Conservation (phyloP, 2,888 invertebrate species). For the Nematopogon swammerdamellus region DNA sequence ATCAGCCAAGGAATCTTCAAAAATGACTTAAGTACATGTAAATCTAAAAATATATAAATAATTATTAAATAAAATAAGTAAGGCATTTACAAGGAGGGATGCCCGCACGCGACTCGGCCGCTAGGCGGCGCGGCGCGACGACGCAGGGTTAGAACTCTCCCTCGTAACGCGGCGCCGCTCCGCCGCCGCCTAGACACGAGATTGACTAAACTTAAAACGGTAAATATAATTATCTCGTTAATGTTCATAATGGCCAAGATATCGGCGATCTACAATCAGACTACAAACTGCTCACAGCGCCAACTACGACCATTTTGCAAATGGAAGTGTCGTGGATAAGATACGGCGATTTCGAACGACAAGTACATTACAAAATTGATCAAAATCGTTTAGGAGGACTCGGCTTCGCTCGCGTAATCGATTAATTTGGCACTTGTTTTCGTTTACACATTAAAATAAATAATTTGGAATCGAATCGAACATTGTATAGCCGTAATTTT, state of each 20-base stretch:
- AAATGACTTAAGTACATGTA: constrained; percentile 57
- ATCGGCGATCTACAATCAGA: constrained; percentile 46
- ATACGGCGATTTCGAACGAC: neutral
- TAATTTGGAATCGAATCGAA: neutral
- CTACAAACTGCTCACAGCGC: neutral
- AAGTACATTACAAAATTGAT: too few relatives aligned
- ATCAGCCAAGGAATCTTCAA: constrained; percentile 53
- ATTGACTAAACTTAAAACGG: constrained; percentile 55
- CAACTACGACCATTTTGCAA: neutral
- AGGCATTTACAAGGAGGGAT: constrained; percentile 55
- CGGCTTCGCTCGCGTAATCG: neutral
- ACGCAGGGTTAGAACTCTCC: too few relatives aligned
- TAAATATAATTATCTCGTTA: constrained; percentile 44
- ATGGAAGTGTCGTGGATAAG: neutral
- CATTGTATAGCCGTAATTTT: neutral
- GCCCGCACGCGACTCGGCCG: constrained; percentile 43
- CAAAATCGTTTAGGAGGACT: neutral
- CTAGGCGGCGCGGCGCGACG: constrained; percentile 47
- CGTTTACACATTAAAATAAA: neutral
- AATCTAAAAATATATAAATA: constrained; percentile 58
- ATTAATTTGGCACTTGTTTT: neutral
- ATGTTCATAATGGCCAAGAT: constrained; percentile 50
- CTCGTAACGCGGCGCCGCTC: too few relatives aligned
- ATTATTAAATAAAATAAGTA: constrained; percentile 58
- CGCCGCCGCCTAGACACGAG: constrained; percentile 42